Conservation (phyloP, 2,888 invertebrate species). For the Folsomia candida region DNA sequence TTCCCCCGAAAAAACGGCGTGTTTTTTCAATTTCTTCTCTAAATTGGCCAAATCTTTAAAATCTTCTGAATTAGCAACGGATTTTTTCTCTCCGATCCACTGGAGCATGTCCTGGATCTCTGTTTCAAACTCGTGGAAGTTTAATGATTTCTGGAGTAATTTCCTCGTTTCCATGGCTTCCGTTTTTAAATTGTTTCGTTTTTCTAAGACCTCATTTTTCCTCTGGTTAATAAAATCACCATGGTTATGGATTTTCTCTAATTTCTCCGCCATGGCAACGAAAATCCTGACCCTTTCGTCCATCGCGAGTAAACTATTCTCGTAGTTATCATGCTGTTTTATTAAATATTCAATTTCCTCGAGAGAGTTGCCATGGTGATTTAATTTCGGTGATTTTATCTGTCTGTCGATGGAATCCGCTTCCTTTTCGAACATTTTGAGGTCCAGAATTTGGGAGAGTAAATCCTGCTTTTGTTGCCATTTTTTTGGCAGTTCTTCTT, state of each 20-base stretch:
- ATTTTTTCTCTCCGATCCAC: constrained; percentile 81
- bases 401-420: constrained; percentile 96
- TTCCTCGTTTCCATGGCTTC: constrained; percentile 75
- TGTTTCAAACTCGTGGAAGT: constrained; percentile 82
- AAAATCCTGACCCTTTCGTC: constrained; percentile 25
- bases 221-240: constrained; percentile 64
- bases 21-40: constrained; percentile 87
- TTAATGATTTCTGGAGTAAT: constrained; percentile 83
- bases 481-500: constrained; percentile 68
- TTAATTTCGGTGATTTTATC: constrained; percentile 68
- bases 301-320: neutral
- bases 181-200: constrained; percentile 68
- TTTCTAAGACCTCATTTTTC: constrained; percentile 69
- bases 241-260: constrained; percentile 79
- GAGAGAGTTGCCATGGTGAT: neutral
- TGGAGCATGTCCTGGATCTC: constrained; percentile 90
- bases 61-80: constrained; percentile 58
- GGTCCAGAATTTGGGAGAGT: constrained; percentile 80
- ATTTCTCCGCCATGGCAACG: constrained; percentile 74
- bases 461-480: constrained; percentile 84
- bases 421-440: constrained; percentile 90
- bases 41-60: constrained; percentile 63
- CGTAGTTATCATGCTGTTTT: constrained; percentile 69
- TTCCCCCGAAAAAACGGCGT: constrained; percentile 94
- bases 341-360: constrained; percentile 81